These are phyloP conservation scores for Chouioia cunea DNA, from an alignment of 2,888 invertebrate species.

Conservation along the genomic window DNA sequence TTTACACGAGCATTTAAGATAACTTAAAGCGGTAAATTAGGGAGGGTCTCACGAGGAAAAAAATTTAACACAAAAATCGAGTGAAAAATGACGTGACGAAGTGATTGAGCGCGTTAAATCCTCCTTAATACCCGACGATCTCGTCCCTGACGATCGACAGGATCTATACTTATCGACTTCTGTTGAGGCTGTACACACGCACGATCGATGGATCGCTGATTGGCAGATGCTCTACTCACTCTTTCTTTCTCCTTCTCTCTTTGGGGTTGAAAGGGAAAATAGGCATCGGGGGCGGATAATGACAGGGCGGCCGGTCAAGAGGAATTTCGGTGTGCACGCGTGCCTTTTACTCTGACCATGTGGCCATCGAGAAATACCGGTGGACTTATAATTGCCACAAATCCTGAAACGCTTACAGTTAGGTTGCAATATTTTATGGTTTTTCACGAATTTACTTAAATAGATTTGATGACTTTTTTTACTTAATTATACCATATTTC, in stretches of 20 bases:
- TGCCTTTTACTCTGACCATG: slow-evolving; percentile 59
- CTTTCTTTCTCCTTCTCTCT: slow-evolving; percentile 22
- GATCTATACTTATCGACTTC: slow-evolving; percentile 63
- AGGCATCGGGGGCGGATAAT: slow-evolving; percentile 64
- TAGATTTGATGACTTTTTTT: too few relatives aligned
- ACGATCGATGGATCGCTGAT: slow-evolving; percentile 65
- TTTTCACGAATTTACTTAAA: too few relatives aligned
- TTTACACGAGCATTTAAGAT: background rate
- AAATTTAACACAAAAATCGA: slow-evolving; percentile 46
- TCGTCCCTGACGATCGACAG: slow-evolving; percentile 52
- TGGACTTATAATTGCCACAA: slow-evolving; percentile 65
- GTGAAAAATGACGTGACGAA: slow-evolving; percentile 53
- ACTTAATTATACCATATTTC: too few relatives aligned
- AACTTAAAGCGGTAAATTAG: slow-evolving; percentile 12
- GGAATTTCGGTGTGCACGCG: slow-evolving; percentile 39
- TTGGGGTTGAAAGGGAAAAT: slow-evolving; percentile 66
- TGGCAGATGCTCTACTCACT: slow-evolving; percentile 57
- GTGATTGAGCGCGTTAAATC: slow-evolving; percentile 52
- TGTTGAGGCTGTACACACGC: slow-evolving; percentile 52
- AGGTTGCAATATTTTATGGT: too few relatives aligned
- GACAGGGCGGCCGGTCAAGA: slow-evolving; percentile 62
- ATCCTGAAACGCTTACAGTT: slow-evolving; percentile 37
- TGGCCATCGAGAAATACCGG: slow-evolving; percentile 63
- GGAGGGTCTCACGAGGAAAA: slow-evolving; percentile 40
- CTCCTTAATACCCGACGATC: slow-evolving; percentile 52